Base-by-base conservation (phyloP, 2,888 invertebrate genomes). In the Dichetophora obliterata region DNA sequence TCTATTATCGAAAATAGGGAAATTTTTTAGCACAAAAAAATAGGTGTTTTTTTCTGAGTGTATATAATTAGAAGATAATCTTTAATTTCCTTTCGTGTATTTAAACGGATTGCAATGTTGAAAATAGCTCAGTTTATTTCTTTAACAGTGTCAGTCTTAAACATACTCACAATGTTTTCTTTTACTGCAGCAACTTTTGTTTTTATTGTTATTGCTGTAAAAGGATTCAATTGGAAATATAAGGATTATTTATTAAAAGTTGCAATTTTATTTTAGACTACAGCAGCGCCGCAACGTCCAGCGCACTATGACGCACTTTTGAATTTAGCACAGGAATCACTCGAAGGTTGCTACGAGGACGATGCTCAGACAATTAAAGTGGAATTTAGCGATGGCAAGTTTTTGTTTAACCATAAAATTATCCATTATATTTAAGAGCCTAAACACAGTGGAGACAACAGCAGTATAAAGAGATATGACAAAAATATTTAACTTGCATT, bases 321-420 rank as follows among this genome's bases (percentile, higher is more conserved):
- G 50, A 76, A 77, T 75, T 66, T 81, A n/a, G 78, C 75, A 2
- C 68, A 75, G 69, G 57, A 50, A 43, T 79, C 81, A 0, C 70
- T 81, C 0, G 43, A 68, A 0, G 78, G 76, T 22, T 81, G 81
- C 61, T 81, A 78, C 68, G 81, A 81, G 71, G 81, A 81, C 72
- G 79, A 77, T 0, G 79, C 77, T 5, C 76, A 80, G 16, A 79
- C 77, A 11, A 75, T 75, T 43, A 77, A 78, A 54, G 75, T 81
- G 54, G 78, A 80, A 77, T 72, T 81, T 34, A 80, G 77, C 5
- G 79, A 81, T 2, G 75, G 81, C 77, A 77, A 73, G 78, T 74
- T 57, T 66, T 5, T 9, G n/a, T n/a, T n/a, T n/a, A n/a, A n/a
- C n/a, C n/a, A n/a, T n/a, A n/a, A n/a, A n/a, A n/a, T n/a, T n/a